phyloP scores from a whole-genome alignment of 1,140 invertebrate genomes.

The Aphis gossypii region DNA sequence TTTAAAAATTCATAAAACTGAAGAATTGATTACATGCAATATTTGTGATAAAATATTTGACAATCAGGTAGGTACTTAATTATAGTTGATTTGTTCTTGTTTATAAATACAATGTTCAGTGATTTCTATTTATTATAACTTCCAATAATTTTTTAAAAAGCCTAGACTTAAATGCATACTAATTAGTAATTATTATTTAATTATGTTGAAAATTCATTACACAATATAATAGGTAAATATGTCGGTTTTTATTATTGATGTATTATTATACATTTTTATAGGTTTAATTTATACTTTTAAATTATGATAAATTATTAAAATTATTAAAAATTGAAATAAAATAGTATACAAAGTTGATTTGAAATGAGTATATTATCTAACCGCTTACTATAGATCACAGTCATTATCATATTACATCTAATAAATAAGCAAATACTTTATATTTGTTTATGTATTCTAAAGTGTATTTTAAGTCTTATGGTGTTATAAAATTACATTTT shows the following conservation, averaged over 20 bases:
- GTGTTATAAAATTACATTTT: neutral
- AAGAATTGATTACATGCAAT: conserved; percentile 73
- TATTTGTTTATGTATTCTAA: neutral
- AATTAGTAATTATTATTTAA: neutral
- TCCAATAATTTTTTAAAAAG: neutral
- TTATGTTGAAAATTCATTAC: neutral
- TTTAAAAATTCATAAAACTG: conserved; percentile 73
- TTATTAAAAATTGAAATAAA: neutral
- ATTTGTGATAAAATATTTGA: conserved; percentile 76
- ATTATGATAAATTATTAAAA: neutral
- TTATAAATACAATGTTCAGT: neutral
- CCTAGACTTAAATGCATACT: neutral
- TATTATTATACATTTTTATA: neutral
- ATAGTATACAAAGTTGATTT: neutral
- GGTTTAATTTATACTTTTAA: neutral
- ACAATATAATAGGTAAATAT: neutral
- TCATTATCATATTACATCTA: neutral
- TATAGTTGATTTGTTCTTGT: neutral
- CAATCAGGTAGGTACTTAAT: conserved; percentile 70
- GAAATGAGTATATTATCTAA: neutral
- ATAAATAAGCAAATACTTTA: neutral
- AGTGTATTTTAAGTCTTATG: neutral
- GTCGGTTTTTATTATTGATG: neutral
- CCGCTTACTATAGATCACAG: neutral
- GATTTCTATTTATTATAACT: neutral